A percentile compares a stretch with the other conserved stretches of the same genome.
These are phyloP conservation scores for Agonopterix heracliana DNA, from an alignment of 2,888 invertebrate genomes.

Conservation along the genomic window DNA sequence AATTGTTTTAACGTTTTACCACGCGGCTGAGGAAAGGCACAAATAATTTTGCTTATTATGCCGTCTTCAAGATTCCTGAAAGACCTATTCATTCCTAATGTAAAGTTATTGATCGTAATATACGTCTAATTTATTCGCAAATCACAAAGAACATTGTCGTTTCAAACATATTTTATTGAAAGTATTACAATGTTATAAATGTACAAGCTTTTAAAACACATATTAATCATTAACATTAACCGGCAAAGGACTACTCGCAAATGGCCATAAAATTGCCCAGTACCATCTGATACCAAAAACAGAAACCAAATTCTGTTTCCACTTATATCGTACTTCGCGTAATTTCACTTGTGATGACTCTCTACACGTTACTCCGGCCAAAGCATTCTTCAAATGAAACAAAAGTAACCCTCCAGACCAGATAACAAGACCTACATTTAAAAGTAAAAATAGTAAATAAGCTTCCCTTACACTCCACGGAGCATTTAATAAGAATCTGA, in stretches of 20 bases:
- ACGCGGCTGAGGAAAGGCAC: no score
- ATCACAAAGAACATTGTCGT: no score
- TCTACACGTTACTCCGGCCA: not conserved
- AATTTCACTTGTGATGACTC: not conserved
- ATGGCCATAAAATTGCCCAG: conserved; percentile 81
- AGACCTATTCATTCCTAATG: no score
- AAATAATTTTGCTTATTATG: not conserved
- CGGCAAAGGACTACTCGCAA: conserved; percentile 79
- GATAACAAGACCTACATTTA: conserved; percentile 44
- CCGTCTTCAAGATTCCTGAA: not conserved
- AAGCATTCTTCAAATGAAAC: not conserved
- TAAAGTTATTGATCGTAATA: no score
- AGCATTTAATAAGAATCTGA: not conserved
- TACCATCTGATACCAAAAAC: conserved; percentile 78
- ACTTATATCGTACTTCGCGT: not conserved
- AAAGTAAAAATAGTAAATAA: not conserved
- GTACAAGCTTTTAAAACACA: no score
- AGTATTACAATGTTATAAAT: no score
- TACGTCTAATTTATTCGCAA: no score
- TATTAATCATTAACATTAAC: conserved; percentile 16
- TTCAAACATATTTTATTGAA: no score
- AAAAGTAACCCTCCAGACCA: conserved; percentile 13
- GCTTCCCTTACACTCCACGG: not conserved
- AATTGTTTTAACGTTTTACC: not conserved
- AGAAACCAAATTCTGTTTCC: not conserved